Evolutionary conservation across 2,888 invertebrate species (phyloP), one percentile per base, ranked within the genome.

Genomic region (Galerucella nymphaeae): DNA sequence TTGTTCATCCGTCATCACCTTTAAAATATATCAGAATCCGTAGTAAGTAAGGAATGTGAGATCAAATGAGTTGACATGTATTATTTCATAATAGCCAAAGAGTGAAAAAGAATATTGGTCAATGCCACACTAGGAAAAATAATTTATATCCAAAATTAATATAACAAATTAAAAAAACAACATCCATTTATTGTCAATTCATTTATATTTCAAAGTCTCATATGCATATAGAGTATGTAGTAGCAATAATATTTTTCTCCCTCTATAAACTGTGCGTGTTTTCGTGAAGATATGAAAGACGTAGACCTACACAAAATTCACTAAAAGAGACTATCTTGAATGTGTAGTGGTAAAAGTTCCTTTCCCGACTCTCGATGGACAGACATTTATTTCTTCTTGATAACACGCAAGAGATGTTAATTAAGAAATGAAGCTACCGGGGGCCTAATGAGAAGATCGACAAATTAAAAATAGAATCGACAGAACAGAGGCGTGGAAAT

Each of bases 361-460:
- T 20, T 20, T 78, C 74, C 74, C 73, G 69, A 62, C 83, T 62
- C 38, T 9, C 69, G 70, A 70, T 69, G 62, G 82, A 82, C 82
- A 82, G 82, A 83, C 84, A 84, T 84, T n/a, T 83, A 82, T 81
- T 75, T 73, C 71, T 75, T 82, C 83, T 82, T 77, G 84, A 85
- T 85, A 85, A 84, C 85, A 84, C 83, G 84, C 84, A 84, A 83
- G 83, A 85, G 84, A 84, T 84, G 84, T 85, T 85, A 85, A 85
- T 85, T 85, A 85, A 85, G 85, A 85, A 85, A 85, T 85, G 84
- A 85, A 84, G 85, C 85, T 85, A 85, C 85, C 83, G 85, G 82
- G 83, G 82, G 83, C 82, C 82, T 85, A 85, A 85, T 85, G 85
- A 85, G 84, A 83, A 80, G 80, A 81, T 65, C 64, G 76, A 77